Conservation (phyloP, 2,888 invertebrate genomes). For the Lissonota sp. region DNA sequence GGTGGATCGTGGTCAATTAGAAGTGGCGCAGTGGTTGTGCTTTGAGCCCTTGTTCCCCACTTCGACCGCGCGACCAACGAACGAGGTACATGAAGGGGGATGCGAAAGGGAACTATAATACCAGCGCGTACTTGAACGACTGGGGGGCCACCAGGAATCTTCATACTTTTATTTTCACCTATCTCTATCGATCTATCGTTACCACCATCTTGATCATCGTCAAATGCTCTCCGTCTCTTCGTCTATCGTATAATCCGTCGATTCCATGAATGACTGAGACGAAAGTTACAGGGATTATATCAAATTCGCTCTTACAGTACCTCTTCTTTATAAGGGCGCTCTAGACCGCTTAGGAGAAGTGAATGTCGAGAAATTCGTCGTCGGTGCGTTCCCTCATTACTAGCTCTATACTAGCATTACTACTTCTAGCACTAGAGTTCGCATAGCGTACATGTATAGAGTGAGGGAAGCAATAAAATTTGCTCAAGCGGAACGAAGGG, state of each 20-base stretch:
- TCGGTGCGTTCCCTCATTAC: too few species aligned
- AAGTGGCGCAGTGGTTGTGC: conserved; percentile 69
- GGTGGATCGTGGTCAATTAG: conserved; percentile 82
- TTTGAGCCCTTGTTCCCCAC: conserved; percentile 25
- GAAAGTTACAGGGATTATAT: background rate
- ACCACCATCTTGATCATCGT: conserved; percentile 37
- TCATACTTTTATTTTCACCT: conserved; percentile 57
- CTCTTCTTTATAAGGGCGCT: too few species aligned
- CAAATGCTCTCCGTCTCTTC: background rate
- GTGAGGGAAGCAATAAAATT: too few species aligned
- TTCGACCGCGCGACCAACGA: conserved; percentile 8
- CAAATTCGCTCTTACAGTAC: too few species aligned
- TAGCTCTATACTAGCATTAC: too few species aligned
- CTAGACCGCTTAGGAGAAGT: too few species aligned
- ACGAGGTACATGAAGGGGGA: conserved; percentile 28
- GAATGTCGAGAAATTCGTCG: too few species aligned
- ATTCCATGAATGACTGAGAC: background rate
- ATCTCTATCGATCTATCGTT: conserved; percentile 55
- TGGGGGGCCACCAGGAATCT: conserved; percentile 60
- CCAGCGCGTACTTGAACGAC: conserved; percentile 42
- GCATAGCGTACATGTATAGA: too few species aligned
- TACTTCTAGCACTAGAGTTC: too few species aligned
- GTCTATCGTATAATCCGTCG: background rate
- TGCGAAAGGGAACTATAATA: conserved; percentile 27
- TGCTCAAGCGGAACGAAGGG: too few species aligned